A percentile compares a stretch with the other conserved stretches of the same genome.
phyloP scores from a whole-genome alignment of 2,888 invertebrate genomes.

The Listrodromus nycthemerus region DNA sequence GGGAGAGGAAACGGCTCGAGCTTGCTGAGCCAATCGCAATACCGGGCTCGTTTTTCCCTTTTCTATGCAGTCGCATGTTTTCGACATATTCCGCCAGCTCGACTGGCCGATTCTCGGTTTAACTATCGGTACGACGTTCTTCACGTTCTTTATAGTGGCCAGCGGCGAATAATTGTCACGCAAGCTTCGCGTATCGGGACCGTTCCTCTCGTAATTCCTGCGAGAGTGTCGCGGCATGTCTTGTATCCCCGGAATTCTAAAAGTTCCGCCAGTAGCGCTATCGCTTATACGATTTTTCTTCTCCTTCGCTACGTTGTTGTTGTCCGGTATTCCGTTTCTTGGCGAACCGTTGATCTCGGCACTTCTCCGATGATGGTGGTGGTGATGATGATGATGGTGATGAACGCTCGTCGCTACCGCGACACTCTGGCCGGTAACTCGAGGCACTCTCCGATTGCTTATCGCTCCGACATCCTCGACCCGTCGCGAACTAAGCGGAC shows the following conservation, averaged over 20 bases:
- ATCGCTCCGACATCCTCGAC: constrained; percentile 21
- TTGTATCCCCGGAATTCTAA: constrained; percentile 76
- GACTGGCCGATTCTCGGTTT: constrained; percentile 78
- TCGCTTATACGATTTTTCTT: background rate
- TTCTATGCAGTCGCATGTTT: constrained; percentile 82
- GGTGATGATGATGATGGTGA: constrained; percentile 16
- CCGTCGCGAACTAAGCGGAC: constrained; percentile 72
- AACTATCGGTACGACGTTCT: constrained; percentile 53
- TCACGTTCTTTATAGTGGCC: constrained; percentile 44
- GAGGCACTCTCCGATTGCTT: background rate
- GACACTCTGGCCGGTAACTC: constrained; percentile 20
- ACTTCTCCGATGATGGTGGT: constrained; percentile 25
- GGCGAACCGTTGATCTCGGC: constrained; percentile 13
- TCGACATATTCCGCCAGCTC: constrained; percentile 80
- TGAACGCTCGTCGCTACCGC: constrained; percentile 33
- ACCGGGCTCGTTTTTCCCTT: constrained; percentile 80
- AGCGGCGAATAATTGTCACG: constrained; percentile 18
- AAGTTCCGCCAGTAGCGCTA: constrained; percentile 39
- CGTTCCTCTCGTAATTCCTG: constrained; percentile 71
- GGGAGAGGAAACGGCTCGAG: constrained; percentile 85
- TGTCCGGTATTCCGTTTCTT: constrained; percentile 50
- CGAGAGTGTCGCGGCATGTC: constrained; percentile 72
- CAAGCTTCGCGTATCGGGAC: constrained; percentile 43
- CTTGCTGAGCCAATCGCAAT: constrained; percentile 80
- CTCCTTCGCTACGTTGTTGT: constrained; percentile 66